phyloP scores from a whole-genome alignment of 92 coral and sea anemone species.

The Epizoanthus ramosus region DNA sequence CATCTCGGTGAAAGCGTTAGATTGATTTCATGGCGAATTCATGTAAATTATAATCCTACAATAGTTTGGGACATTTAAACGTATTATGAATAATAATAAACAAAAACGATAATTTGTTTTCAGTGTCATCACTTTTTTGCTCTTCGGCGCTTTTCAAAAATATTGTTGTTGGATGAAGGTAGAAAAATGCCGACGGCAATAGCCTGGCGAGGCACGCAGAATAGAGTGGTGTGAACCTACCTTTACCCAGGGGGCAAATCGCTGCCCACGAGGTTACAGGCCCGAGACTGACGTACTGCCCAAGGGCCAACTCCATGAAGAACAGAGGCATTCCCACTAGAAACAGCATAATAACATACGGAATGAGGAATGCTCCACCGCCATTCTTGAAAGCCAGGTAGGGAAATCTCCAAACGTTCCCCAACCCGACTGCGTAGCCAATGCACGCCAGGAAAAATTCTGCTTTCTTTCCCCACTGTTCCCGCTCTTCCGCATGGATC shows the following conservation, averaged over 20 bases:
- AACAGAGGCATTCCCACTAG: slow-evolving; percentile 98
- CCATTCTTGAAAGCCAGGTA: slow-evolving; percentile 95
- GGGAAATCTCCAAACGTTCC: slow-evolving; percentile 99
- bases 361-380: slow-evolving; percentile 97
- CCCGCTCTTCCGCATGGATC: slow-evolving; percentile 70
- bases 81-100: neutral
- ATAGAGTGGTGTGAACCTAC: slow-evolving; percentile 50
- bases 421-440: slow-evolving; percentile 98
- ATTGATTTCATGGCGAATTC: neutral
- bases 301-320: slow-evolving; percentile 98
- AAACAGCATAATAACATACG: slow-evolving; percentile 87
- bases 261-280: slow-evolving; percentile 99
- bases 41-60: slow-evolving; percentile 2
- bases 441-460: slow-evolving; percentile 96
- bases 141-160: neutral
- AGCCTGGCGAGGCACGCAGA: too few relatives aligned
- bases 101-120: neutral
- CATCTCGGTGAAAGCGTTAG: neutral
- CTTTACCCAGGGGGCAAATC: slow-evolving; percentile 93
- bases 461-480: slow-evolving; percentile 93
- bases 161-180: neutral
- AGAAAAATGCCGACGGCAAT: too few relatives aligned
- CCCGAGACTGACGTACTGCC: slow-evolving; percentile 91
- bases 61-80: neutral
- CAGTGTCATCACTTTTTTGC: neutral